Conservation (phyloP, 2,113 vertebrate species). For the Marcusenius ussheri region DNA sequence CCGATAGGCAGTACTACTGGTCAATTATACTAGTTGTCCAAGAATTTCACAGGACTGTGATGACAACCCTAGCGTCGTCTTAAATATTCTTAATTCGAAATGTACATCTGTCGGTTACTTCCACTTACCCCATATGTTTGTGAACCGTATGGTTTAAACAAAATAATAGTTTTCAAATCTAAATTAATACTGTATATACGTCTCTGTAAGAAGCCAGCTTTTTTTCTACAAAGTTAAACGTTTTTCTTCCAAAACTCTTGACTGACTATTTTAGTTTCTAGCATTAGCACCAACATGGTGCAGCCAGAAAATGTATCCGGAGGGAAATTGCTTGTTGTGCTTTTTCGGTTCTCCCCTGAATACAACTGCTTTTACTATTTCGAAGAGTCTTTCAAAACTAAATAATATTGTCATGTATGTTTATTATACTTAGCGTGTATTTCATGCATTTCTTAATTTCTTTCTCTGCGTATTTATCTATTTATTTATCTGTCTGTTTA, state of each 20-base stretch:
- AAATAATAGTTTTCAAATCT: background rate
- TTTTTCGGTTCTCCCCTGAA: background rate
- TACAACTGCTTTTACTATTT: background rate
- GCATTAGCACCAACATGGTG: background rate
- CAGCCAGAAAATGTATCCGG: background rate
- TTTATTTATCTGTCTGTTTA: background rate
- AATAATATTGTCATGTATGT: background rate
- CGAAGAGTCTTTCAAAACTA: background rate
- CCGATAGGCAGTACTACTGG: background rate
- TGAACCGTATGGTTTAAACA: background rate
- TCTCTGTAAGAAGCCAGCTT: background rate
- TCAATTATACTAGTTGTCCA: background rate
- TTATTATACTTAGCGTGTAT: background rate
- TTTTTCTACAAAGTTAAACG: background rate
- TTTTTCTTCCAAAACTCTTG: background rate
- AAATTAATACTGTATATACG: background rate
- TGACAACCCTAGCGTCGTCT: background rate
- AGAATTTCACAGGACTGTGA: background rate
- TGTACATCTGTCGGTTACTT: background rate
- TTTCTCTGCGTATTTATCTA: background rate
- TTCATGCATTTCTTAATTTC: background rate
- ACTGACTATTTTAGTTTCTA: background rate
- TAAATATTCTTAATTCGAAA: background rate
- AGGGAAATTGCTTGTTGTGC: background rate
- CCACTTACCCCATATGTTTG: background rate